These are phyloP conservation scores for Drosophila ustulata DNA, from an alignment of 2,888 invertebrate species.

Conservation along the genomic window DNA sequence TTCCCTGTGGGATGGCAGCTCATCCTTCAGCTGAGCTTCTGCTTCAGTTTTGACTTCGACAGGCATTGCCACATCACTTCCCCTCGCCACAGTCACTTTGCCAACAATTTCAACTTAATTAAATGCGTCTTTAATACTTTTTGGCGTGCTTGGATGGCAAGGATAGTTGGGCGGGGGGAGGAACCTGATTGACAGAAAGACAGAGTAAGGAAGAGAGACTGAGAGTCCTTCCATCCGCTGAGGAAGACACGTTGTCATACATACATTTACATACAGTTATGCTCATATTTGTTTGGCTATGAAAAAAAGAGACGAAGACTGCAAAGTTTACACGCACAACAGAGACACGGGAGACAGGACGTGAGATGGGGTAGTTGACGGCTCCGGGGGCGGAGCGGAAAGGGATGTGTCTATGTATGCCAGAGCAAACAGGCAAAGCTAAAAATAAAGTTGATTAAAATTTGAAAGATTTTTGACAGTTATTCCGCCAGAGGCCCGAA, in stretches of 20 bases:
- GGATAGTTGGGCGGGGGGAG: background rate
- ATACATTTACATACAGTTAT: slow-evolving; percentile 70
- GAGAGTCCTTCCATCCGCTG: slow-evolving; percentile 6
- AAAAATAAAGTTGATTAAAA: slow-evolving; percentile 79
- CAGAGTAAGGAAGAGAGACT: slow-evolving; percentile 4
- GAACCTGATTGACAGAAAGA: slow-evolving; percentile 15
- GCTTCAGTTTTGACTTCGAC: slow-evolving; percentile 24
- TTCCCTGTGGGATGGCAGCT: slow-evolving; percentile 17
- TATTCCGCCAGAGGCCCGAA: slow-evolving; percentile 70
- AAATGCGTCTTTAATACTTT: slow-evolving; percentile 79
- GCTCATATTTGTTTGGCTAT: slow-evolving; percentile 75
- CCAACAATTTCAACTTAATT: slow-evolving; percentile 79
- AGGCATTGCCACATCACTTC: slow-evolving; percentile 34
- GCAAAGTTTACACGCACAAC: slow-evolving; percentile 51
- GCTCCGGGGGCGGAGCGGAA: background rate
- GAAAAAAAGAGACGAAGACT: slow-evolving; percentile 58
- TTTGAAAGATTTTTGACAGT: slow-evolving; percentile 80
- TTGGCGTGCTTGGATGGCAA: slow-evolving; percentile 40
- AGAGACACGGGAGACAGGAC: slow-evolving; percentile 3
- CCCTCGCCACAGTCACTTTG: slow-evolving; percentile 49
- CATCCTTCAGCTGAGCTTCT: slow-evolving; percentile 2
- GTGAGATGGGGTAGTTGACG: background rate
- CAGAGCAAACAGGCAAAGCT: slow-evolving; percentile 55
- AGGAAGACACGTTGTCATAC: slow-evolving; percentile 40
- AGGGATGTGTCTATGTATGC: slow-evolving; percentile 32